Evolutionary conservation across 2,113 vertebrate species (phyloP).

Genomic region (Platichthys flesus): DNA sequence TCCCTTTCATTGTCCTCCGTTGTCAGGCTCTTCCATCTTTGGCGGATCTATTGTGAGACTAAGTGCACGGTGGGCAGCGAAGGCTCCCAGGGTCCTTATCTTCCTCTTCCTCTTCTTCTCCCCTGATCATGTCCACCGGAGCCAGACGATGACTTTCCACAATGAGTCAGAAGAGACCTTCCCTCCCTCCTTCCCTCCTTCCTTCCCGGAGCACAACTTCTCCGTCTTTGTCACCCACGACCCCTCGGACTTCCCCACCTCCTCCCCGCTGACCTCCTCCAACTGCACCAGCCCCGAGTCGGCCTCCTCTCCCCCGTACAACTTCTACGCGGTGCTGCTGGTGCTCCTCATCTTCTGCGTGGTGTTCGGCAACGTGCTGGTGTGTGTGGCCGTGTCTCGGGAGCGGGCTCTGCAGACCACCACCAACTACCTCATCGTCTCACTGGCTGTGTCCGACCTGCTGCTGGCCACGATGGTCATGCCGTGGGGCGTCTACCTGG

Average conservation of each 20-base stretch:
- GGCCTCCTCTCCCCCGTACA: slow-evolving; percentile 73
- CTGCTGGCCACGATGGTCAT: slow-evolving; percentile 85
- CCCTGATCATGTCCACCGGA: slow-evolving; percentile 54
- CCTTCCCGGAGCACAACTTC: slow-evolving; percentile 45
- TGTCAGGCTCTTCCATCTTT: background rate
- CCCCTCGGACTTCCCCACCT: slow-evolving; percentile 42
- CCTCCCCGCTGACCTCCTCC: slow-evolving; percentile 40
- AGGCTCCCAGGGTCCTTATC: slow-evolving; percentile 6
- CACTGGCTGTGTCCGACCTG: slow-evolving; percentile 83
- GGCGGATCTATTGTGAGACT: slow-evolving; percentile 10
- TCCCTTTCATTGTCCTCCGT: background rate
- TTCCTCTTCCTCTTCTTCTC: slow-evolving; percentile 28
- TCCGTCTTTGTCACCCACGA: slow-evolving; percentile 51
- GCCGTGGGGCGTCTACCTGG: slow-evolving; percentile 85
- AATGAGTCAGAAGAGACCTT: slow-evolving; percentile 55
- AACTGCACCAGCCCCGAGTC: slow-evolving; percentile 67
- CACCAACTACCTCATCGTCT: slow-evolving; percentile 86
- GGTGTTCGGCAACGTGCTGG: slow-evolving; percentile 85
- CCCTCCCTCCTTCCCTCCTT: slow-evolving; percentile 33
- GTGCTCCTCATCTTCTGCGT: slow-evolving; percentile 84
- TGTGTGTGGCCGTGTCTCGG: slow-evolving; percentile 82
- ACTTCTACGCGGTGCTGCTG: slow-evolving; percentile 83
- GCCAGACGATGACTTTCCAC: slow-evolving; percentile 67
- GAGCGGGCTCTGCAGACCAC: slow-evolving; percentile 84
- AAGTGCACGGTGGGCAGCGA: background rate